phyloP scores from a whole-genome alignment of 2,797 vertebrate genomes.

The Silurus aristotelis region DNA sequence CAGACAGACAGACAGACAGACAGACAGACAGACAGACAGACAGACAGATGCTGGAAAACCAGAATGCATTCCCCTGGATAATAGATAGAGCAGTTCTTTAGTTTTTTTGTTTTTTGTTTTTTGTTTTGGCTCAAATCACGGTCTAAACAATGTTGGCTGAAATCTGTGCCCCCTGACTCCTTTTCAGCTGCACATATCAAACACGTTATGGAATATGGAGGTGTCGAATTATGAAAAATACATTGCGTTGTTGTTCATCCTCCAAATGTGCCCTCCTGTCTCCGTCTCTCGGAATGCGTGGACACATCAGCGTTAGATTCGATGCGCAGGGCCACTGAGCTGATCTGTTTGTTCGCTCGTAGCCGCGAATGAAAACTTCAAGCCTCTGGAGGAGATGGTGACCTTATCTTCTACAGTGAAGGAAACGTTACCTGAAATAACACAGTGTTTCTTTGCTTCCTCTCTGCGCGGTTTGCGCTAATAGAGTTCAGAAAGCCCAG shows the following conservation, averaged over 20 bases:
- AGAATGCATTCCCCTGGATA: no score
- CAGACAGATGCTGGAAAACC: no score
- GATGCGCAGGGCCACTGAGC: conserved; percentile 20
- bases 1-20: no score
- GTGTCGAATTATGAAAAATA: neutral
- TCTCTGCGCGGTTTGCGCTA: conserved; percentile 1
- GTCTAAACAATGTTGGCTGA: neutral
- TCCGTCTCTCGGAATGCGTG: conserved; percentile 7
- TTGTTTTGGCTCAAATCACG: neutral
- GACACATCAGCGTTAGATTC: conserved; percentile 22
- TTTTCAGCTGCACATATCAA: neutral
- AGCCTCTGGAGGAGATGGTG: conserved; percentile 24
- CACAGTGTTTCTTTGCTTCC: conserved; percentile 16
- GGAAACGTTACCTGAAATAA: conserved; percentile 23
- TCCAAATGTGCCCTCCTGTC: conserved; percentile 6
- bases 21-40: no score
- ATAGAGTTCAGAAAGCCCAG: conserved; percentile 21
- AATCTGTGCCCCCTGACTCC: neutral
- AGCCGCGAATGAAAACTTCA: conserved; percentile 36
- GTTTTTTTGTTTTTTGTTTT: neutral
- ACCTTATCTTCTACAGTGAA: conserved; percentile 35
- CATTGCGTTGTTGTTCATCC: conserved; percentile 12
- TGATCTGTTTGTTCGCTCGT: conserved; percentile 28
- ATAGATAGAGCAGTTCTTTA: neutral
- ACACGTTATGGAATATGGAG: neutral